A percentile compares a stretch with the other conserved stretches of the same genome.
phyloP scores from a whole-genome alignment of 2,888 invertebrate genomes.

The Clepsis dumicolana region DNA sequence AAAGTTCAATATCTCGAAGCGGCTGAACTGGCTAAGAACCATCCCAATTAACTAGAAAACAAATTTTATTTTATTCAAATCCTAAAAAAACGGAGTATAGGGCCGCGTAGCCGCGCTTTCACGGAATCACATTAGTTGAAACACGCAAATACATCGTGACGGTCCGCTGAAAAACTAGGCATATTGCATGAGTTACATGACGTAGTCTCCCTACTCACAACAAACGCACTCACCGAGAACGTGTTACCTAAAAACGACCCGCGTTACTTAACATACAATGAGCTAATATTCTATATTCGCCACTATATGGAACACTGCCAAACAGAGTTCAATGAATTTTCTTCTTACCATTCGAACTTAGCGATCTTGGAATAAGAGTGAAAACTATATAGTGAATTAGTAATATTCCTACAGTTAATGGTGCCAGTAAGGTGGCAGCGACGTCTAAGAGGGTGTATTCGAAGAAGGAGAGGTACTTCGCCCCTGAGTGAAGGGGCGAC shows the following conservation, averaged over 20 bases:
- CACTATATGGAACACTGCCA: slow-evolving; percentile 11
- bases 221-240: neutral
- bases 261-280: slow-evolving; percentile 7
- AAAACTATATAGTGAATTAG: slow-evolving; percentile 57
- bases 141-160: no score
- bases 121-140: no score
- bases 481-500: slow-evolving; percentile 64
- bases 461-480: slow-evolving; percentile 67
- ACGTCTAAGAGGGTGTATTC: slow-evolving; percentile 71
- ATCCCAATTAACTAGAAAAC: no score
- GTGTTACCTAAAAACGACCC: slow-evolving; percentile 7
- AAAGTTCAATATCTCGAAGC: no score
- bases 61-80: no score
- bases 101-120: no score
- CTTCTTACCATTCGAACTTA: slow-evolving; percentile 63
- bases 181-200: neutral
- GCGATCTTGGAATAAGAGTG: slow-evolving; percentile 44
- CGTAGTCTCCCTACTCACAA: no score
- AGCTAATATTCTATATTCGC: slow-evolving; percentile 12
- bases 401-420: slow-evolving; percentile 55
- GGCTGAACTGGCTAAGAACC: no score
- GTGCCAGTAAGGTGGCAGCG: slow-evolving; percentile 58
- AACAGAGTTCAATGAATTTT: slow-evolving; percentile 63
- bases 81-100: no score
- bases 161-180: no score